Percentiles rank a stretch among this genome's conserved stretches.
phyloP scores from a whole-genome alignment of 2,888 invertebrate genomes.

The Sepiola atlantica region DNA sequence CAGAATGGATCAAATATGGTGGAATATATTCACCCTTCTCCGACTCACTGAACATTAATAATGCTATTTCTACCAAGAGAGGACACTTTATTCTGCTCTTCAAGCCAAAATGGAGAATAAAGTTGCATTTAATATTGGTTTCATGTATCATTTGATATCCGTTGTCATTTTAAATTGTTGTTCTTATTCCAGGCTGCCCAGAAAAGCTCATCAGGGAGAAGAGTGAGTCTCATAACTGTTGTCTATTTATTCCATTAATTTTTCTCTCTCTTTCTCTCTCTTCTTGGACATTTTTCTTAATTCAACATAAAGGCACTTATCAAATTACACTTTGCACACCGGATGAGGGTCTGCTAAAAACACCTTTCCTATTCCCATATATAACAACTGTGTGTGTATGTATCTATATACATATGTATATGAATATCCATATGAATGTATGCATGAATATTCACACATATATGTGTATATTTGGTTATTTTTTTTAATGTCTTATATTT shows the following conservation, averaged over 20 bases:
- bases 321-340: constrained; percentile 1
- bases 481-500: neutral
- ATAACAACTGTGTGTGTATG: neutral
- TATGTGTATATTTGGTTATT: neutral
- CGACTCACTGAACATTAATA: neutral
- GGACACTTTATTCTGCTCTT: neutral
- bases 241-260: constrained; percentile 24
- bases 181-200: constrained; percentile 46
- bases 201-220: constrained; percentile 43
- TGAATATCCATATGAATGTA: neutral
- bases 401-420: neutral
- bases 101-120: neutral
- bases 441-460: neutral
- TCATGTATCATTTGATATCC: neutral
- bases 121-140: neutral
- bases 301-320: constrained; percentile 9
- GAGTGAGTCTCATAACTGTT: constrained; percentile 43
- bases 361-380: neutral
- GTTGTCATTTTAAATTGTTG: constrained; percentile 33
- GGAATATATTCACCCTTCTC: neutral
- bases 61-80: neutral
- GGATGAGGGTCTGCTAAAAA: neutral
- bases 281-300: neutral
- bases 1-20: neutral
- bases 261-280: neutral